These are phyloP conservation scores for Coptotermes formosanus DNA, from an alignment of 1,140 invertebrate genomes.

Conservation along the genomic window DNA sequence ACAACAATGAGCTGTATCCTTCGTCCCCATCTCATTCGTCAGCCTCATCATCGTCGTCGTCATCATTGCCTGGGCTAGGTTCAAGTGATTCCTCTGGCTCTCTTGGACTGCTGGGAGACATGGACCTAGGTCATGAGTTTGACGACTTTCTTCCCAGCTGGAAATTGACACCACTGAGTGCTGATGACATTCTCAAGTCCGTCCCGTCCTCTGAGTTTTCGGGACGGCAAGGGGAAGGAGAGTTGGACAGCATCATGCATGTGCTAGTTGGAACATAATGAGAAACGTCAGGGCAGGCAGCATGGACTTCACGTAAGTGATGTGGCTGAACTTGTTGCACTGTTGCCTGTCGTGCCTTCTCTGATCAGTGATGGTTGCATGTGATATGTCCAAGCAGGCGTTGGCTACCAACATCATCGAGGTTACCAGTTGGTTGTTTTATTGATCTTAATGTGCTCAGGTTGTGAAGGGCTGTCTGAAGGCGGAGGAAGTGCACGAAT, in stretches of 20 bases:
- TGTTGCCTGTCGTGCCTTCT: conserved; percentile 1
- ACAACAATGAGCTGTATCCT: conserved; percentile 70
- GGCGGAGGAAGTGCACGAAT: neutral
- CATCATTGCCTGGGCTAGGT: conserved; percentile 27
- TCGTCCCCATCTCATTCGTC: conserved; percentile 51
- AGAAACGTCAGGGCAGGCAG: conserved; percentile 1
- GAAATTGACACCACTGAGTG: conserved; percentile 62
- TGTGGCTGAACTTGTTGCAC: neutral
- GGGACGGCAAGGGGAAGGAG: conserved; percentile 33
- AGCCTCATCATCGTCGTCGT: conserved; percentile 43
- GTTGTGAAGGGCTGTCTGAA: conserved; percentile 31
- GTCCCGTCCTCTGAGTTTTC: conserved; percentile 41
- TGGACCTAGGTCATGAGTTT: conserved; percentile 40
- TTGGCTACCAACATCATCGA: conserved; percentile 26
- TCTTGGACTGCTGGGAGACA: conserved; percentile 33
- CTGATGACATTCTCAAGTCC: conserved; percentile 65
- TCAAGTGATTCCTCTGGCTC: conserved; percentile 45
- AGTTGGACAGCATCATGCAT: conserved; percentile 39
- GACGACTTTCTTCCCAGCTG: conserved; percentile 61
- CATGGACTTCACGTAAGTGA: neutral
- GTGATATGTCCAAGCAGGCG: conserved; percentile 15
- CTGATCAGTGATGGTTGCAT: neutral
- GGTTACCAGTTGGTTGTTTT: conserved; percentile 30
- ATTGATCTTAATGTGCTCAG: conserved; percentile 33
- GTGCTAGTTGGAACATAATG: conserved; percentile 39